A percentile compares a stretch with the other conserved stretches of the same genome.
phyloP scores from a whole-genome alignment of 2,888 invertebrate species.

The Serripes groenlandicus region DNA sequence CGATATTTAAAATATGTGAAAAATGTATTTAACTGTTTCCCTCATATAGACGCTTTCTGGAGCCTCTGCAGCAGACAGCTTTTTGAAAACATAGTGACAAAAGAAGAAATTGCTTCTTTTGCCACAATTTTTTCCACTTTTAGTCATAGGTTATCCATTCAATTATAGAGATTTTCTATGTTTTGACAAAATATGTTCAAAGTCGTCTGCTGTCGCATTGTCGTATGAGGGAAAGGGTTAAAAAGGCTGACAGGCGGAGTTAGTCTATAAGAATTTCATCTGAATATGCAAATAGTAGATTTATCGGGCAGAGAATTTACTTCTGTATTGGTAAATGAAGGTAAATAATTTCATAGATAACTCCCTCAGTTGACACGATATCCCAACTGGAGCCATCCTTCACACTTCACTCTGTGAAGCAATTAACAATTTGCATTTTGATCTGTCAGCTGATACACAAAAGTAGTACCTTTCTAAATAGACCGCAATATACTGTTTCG shows the following conservation, averaged over 20 bases:
- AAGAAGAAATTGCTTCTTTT: not conserved
- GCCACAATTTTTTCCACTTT: not conserved
- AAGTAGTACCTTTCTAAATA: too few relatives aligned
- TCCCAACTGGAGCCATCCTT: too few relatives aligned
- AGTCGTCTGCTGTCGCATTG: not conserved
- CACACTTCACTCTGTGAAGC: too few relatives aligned
- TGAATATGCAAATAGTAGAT: conserved; percentile 19
- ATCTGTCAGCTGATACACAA: too few relatives aligned
- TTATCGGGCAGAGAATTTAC: not conserved
- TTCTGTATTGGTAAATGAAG: conserved; percentile 1
- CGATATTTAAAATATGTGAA: too few relatives aligned
- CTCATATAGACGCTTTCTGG: not conserved
- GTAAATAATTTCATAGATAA: conserved; percentile 4
- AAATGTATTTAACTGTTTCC: not conserved
- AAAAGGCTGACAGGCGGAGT: conserved; percentile 13
- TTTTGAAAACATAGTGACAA: not conserved
- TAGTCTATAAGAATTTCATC: not conserved
- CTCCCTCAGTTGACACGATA: not conserved
- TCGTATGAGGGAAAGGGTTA: conserved; percentile 10
- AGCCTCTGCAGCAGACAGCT: not conserved
- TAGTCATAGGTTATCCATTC: not conserved
- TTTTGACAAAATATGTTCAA: not conserved
- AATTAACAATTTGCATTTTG: too few relatives aligned
- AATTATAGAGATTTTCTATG: not conserved
- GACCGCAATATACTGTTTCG: too few relatives aligned